phyloP scores from a whole-genome alignment of 1,140 invertebrate species.

The Hirudo medicinalis region DNA sequence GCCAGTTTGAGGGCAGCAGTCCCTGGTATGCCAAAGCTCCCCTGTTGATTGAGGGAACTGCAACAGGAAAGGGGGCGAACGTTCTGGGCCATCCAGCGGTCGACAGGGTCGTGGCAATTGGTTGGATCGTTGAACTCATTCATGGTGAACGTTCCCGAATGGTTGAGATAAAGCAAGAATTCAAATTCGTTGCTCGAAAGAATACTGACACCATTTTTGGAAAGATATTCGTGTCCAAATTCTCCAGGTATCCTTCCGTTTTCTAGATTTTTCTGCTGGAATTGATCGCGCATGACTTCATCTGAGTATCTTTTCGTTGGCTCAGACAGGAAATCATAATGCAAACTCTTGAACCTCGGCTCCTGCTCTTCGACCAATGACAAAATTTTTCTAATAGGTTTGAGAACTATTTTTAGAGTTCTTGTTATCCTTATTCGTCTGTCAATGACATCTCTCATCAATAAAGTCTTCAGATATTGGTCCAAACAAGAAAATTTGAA shows the following conservation, averaged over 20 bases:
- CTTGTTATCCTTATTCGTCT: too few species aligned
- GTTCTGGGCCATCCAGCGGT: too few species aligned
- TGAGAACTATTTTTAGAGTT: too few species aligned
- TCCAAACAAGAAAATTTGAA: not conserved
- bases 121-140: not conserved
- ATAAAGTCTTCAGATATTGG: too few species aligned
- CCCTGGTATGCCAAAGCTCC: not conserved
- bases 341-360: not conserved
- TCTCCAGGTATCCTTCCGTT: too few species aligned
- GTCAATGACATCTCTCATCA: too few species aligned
- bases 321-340: not conserved
- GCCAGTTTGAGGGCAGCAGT: not conserved
- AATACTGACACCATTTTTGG: not conserved
- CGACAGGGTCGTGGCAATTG: too few species aligned
- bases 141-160: not conserved
- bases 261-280: too few species aligned
- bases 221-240: too few species aligned
- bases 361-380: not conserved
- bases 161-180: not conserved
- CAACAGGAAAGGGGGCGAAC: too few species aligned
- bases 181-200: conserved; percentile 1
- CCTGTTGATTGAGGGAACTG: too few species aligned
- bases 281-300: too few species aligned
- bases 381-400: not conserved
- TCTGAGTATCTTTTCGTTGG: not conserved